These are phyloP conservation scores for Ichneumon xanthorius DNA, from an alignment of 2,888 invertebrate species.

Conservation along the genomic window DNA sequence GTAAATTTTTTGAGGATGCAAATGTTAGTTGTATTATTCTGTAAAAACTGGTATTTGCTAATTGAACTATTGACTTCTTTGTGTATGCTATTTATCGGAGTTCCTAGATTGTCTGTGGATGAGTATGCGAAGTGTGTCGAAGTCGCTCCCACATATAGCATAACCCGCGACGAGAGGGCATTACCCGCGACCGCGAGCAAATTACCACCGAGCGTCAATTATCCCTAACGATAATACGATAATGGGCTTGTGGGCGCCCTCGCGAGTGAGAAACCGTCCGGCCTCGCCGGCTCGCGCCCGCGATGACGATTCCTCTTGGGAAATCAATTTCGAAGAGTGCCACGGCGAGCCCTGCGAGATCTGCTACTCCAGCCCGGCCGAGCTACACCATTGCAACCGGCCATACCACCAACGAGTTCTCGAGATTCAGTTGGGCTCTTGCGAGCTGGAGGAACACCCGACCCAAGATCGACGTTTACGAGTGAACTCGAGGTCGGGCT, in stretches of 20 bases:
- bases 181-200: slow-evolving; percentile 53
- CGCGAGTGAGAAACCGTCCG: slow-evolving; percentile 58
- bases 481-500: slow-evolving; percentile 22
- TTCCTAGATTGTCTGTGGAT: slow-evolving; percentile 10
- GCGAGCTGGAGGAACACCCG: slow-evolving; percentile 47
- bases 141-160: slow-evolving; percentile 22
- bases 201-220: slow-evolving; percentile 65
- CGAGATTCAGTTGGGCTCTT: slow-evolving; percentile 36
- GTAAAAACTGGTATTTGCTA: not conserved
- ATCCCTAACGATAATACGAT: slow-evolving; percentile 67
- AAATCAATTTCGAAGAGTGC: slow-evolving; percentile 68
- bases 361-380: not conserved
- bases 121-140: not conserved
- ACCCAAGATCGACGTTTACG: slow-evolving; percentile 57
- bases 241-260: slow-evolving; percentile 57
- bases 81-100: not conserved
- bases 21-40: too few relatives aligned
- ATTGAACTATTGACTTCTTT: not conserved
- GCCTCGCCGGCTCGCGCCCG: slow-evolving; percentile 40
- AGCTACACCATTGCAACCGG: slow-evolving; percentile 24
- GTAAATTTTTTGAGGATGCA: too few relatives aligned
- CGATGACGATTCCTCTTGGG: slow-evolving; percentile 63
- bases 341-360: slow-evolving; percentile 39
- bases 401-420: slow-evolving; percentile 38
- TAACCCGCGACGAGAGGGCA: slow-evolving; percentile 49